These are phyloP conservation scores for Periplaneta americana DNA, from an alignment of 1,140 invertebrate genomes.

Conservation along the genomic window DNA sequence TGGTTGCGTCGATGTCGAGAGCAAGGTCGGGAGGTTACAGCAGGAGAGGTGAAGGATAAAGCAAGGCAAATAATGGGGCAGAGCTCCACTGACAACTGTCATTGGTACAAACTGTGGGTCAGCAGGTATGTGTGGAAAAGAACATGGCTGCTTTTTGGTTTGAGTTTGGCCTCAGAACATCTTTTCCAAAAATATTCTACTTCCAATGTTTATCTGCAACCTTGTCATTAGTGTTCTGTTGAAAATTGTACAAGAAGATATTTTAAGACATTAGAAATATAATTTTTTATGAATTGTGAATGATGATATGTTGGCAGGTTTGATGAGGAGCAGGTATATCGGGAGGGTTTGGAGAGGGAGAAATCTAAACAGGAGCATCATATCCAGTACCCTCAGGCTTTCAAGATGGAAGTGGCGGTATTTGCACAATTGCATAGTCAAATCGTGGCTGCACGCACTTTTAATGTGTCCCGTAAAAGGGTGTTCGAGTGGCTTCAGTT, in stretches of 20 bases:
- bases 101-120: conserved; percentile 8
- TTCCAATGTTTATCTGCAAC: no score
- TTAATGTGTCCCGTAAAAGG: conserved; percentile 28
- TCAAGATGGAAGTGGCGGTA: conserved; percentile 29
- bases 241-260: no score
- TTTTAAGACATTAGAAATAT: no score
- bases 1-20: conserved; percentile 10
- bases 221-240: no score
- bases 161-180: no score
- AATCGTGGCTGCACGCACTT: conserved; percentile 23
- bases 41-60: conserved; percentile 1
- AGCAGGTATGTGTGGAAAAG: not conserved
- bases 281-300: no score
- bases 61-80: not conserved
- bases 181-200: no score
- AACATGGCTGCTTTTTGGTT: not conserved
- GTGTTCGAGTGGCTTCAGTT: conserved; percentile 28
- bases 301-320: conserved; percentile 7
- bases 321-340: conserved; percentile 6
- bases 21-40: not conserved
- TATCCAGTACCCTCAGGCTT: conserved; percentile 27
- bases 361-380: not conserved
- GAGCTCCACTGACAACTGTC: not conserved
- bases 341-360: not conserved
- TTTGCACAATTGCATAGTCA: conserved; percentile 26